Percentiles rank a stretch among this genome's conserved stretches.
Conservation (phyloP, 1,140 invertebrate species). For the Nomia melanderi region DNA sequence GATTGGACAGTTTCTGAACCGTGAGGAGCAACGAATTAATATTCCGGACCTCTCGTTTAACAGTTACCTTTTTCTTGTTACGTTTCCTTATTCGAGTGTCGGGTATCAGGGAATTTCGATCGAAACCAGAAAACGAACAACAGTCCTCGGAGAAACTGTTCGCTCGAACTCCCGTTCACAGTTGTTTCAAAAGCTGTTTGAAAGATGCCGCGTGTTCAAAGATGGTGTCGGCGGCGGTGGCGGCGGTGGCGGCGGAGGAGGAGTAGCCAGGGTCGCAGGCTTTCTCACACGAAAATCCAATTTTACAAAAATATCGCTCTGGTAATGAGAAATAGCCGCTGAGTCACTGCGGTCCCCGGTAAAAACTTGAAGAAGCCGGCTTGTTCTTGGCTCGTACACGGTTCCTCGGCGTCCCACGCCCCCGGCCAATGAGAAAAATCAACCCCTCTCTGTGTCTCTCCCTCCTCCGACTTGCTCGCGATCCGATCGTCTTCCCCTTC, state of each 20-base stretch:
- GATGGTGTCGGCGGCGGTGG: constrained; percentile 13
- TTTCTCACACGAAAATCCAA: constrained; percentile 70
- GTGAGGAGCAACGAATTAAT: no score
- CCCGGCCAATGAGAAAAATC: constrained; percentile 65
- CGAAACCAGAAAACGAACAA: neutral
- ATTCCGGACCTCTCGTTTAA: no score
- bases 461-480: neutral
- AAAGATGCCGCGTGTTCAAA: neutral
- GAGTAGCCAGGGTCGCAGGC: constrained; percentile 55
- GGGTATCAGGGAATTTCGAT: no score
- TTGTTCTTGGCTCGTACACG: constrained; percentile 53
- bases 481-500: constrained; percentile 41
- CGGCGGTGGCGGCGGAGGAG: neutral
- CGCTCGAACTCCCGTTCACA: neutral
- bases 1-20: no score
- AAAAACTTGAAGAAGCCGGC: constrained; percentile 66
- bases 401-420: constrained; percentile 60
- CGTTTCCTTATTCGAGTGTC: no score
- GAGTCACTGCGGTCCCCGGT: constrained; percentile 59
- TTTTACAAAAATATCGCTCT: constrained; percentile 70
- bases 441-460: constrained; percentile 49
- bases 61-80: no score
- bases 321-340: constrained; percentile 71
- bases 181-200: neutral
- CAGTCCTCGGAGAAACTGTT: no score